Percentiles rank a stretch among this genome's conserved stretches.
These are phyloP conservation scores for Bellardia pandia DNA, from an alignment of 2,888 invertebrate species.

Conservation along the genomic window DNA sequence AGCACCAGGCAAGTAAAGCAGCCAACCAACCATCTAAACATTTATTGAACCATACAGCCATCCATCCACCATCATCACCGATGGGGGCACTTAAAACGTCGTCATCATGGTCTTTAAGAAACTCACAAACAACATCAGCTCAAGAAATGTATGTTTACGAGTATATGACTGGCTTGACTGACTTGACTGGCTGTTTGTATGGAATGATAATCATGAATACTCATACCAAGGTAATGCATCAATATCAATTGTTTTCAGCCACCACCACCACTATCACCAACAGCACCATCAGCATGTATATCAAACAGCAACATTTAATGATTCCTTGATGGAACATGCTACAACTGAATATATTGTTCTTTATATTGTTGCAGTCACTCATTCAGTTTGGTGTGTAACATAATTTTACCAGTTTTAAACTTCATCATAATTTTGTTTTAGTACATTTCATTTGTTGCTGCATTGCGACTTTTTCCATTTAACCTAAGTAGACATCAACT, in stretches of 20 bases:
- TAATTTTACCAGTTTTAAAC: constrained; percentile 63
- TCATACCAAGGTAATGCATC: constrained; percentile 61
- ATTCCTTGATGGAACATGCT: constrained; percentile 64
- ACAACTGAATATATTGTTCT: constrained; percentile 51
- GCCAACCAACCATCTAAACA: constrained; percentile 20
- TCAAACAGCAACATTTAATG: constrained; percentile 57
- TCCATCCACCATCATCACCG: constrained; percentile 62
- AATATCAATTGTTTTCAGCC: constrained; percentile 57
- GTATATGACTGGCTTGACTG: constrained; percentile 3
- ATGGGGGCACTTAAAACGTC: constrained; percentile 72
- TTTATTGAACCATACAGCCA: constrained; percentile 31
- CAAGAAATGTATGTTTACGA: background rate
- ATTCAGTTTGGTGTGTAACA: constrained; percentile 60
- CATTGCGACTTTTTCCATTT: constrained; percentile 64
- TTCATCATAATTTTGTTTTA: constrained; percentile 66
- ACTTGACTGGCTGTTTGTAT: constrained; percentile 36
- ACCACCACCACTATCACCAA: constrained; percentile 27
- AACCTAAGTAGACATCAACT: constrained; percentile 63
- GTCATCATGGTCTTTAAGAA: constrained; percentile 71
- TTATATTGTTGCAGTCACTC: constrained; percentile 38
- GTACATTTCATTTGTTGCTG: constrained; percentile 70
- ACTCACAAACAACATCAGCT: constrained; percentile 41
- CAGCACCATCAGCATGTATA: constrained; percentile 14
- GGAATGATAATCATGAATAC: constrained; percentile 69
- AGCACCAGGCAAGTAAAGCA: constrained; percentile 54